Conservation (phyloP, 1,140 invertebrate genomes). For the Dolichoris vasculosae region DNA sequence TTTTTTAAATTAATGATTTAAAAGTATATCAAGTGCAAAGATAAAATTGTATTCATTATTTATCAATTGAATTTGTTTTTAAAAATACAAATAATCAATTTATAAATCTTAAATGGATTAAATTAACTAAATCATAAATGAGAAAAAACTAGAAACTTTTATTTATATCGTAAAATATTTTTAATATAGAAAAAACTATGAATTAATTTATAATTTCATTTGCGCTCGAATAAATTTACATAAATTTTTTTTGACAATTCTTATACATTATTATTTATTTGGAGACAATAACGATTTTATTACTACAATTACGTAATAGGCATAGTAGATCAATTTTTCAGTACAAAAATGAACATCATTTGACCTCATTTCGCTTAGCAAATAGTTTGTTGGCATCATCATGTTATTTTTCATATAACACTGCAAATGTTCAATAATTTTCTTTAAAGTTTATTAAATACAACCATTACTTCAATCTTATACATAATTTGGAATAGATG, state of each 20-base stretch:
- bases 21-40: background rate
- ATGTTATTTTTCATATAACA: background rate
- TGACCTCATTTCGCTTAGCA: constrained; percentile 6
- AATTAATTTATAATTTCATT: background rate
- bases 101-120: too few relatives aligned
- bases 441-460: background rate
- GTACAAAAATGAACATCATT: constrained; percentile 21
- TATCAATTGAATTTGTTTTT: background rate
- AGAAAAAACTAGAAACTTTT: too few relatives aligned
- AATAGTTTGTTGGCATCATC: constrained; percentile 1
- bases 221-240: background rate
- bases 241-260: background rate
- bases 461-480: background rate
- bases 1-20: background rate
- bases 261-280: background rate
- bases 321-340: constrained; percentile 2
- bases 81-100: background rate
- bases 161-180: background rate
- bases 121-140: too few relatives aligned
- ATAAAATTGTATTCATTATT: background rate
- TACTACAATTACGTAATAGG: background rate
- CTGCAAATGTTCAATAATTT: background rate
- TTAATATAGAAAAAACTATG: background rate
- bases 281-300: background rate
- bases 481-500: background rate